Base-by-base conservation (phyloP, 2,888 invertebrate species). In the Hyppa rectilinea region DNA sequence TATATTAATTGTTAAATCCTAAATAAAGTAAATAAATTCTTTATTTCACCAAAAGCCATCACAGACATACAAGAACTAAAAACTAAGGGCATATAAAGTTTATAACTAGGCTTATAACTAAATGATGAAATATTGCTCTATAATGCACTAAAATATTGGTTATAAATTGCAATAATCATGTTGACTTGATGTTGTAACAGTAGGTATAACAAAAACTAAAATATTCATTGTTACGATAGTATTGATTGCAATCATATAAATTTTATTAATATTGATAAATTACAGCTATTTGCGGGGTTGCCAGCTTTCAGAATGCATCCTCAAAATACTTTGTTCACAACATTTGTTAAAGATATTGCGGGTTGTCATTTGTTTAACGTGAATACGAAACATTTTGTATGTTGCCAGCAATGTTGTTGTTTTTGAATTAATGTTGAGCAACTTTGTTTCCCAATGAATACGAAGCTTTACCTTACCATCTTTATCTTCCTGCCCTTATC, bases 361-460 rank as follows among this genome's bases (percentile, higher is more conserved):
- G 23, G 3, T 3, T 56, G 10, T 56, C n/a, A 23, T 31, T 36
- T 10, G 23, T 10, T 52, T 2, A 20, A 5, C 52, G 5, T 20
- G 52, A 52, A 1, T 20, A 52, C 1, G 10, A 12, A 31, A 17
- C 17, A 17, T 17, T n/a, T 34, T 23, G 23, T 10, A 23, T 9
- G 9, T 49, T 1, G 34, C 23, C 20, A 34, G 0, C 17, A 17
- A 10, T 26, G 6, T 6, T 38, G 3, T 26, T 64, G 14, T 45
- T n/a, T 4, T 7, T 1, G 6, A n/a, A 34, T n/a, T 2, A 64
- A 64, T 64, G 4, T 34, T 34, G 2, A 2, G 5, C 45, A 65
- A 45, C 10, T 26, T 34, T 36, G 14, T 65, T 65, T 65, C 12
- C 12, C 17, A 47, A 17, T 47, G 2, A 65, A 65, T 10, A 34